Base-by-base conservation (phyloP, 2,888 invertebrate genomes). In the Hypolimnas misippus region DNA sequence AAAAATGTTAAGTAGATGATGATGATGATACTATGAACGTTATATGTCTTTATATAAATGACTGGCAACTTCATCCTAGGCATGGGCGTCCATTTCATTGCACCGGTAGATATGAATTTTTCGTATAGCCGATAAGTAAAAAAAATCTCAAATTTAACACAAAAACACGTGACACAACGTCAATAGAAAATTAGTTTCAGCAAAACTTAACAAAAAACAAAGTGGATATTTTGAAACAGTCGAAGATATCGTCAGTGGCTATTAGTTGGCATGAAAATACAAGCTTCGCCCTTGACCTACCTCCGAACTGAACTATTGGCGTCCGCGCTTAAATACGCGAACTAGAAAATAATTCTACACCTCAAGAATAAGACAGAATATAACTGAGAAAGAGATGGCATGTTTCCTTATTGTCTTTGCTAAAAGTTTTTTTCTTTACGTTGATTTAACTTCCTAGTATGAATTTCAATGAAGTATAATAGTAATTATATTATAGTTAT, bases 241-340 rank as follows among this genome's bases (percentile, higher is more conserved):
- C 46, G 46, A 63, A 55, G 46, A n/a, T 52, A 40, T 51, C 40
- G n/a, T 21, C 52, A 53, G 44, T 16, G 42, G 44, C 35, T 44
- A 12, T 8, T 12, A 33, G 75, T 83, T 86, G 86, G 84, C 86
- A 83, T 58, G 75, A 62, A 55, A 57, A 42, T 49, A 49, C 53
- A 19, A 62, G 57, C 25, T 8, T 55, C 70, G 74, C 74, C 88
- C 89, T 82, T 89, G 89, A 88, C 89, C 89, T 83, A 86, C 74
- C 87, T 88, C 74, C 74, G 65, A 55, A 57, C 58, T 46, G 44
- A 49, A 33, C 52, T 83, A 86, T 82, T 86, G 85, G 84, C 86
- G 82, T 78, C 79, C 42, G 49, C 42, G 17, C 16, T 17, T 16
- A 60, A 66, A 63, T 50, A 63, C 60, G 54, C 56, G 17, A 60